phyloP scores from a whole-genome alignment of 2,797 vertebrate genomes.

The Remorina albescens region DNA sequence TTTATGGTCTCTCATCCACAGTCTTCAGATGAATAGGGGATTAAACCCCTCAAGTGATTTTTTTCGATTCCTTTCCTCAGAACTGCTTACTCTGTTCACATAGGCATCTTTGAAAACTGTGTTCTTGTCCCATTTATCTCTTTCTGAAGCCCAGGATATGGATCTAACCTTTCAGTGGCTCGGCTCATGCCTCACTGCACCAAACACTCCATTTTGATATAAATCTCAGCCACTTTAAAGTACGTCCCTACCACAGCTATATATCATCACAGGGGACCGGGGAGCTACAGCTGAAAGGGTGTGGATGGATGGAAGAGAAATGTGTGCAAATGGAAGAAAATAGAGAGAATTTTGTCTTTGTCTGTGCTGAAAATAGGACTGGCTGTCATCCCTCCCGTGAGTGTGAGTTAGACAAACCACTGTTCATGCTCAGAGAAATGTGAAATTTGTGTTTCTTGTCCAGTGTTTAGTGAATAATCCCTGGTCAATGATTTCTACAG shows the following conservation, averaged over 20 bases:
- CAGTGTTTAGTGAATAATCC: conserved; percentile 31
- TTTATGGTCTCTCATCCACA: conserved; percentile 40
- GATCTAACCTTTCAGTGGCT: conserved; percentile 56
- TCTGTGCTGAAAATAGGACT: conserved; percentile 31
- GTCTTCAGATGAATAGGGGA: conserved; percentile 51
- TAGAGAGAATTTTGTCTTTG: conserved; percentile 21
- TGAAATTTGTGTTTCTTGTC: conserved; percentile 44
- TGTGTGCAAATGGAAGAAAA: conserved; percentile 36
- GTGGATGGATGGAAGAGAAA: conserved; percentile 28
- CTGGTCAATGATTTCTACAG: conserved; percentile 3
- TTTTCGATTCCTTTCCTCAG: conserved; percentile 45
- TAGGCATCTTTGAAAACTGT: conserved; percentile 50
- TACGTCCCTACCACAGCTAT: conserved; percentile 21
- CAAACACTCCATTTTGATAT: conserved; percentile 39
- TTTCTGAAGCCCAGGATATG: conserved; percentile 13
- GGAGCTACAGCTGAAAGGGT: conserved; percentile 12
- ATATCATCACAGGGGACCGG: conserved; percentile 22
- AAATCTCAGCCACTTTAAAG: conserved; percentile 59
- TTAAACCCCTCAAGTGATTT: conserved; percentile 62
- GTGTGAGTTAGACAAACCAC: conserved; percentile 25
- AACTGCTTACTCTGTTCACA: conserved; percentile 46
- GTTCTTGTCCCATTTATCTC: conserved; percentile 49
- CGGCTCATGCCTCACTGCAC: conserved; percentile 29
- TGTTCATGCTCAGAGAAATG: conserved; percentile 24
- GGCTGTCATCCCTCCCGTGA: conserved; percentile 30